Evolutionary conservation across 2,797 vertebrate species (phyloP).

Genomic region (Melanogrammus aeglefinus): DNA sequence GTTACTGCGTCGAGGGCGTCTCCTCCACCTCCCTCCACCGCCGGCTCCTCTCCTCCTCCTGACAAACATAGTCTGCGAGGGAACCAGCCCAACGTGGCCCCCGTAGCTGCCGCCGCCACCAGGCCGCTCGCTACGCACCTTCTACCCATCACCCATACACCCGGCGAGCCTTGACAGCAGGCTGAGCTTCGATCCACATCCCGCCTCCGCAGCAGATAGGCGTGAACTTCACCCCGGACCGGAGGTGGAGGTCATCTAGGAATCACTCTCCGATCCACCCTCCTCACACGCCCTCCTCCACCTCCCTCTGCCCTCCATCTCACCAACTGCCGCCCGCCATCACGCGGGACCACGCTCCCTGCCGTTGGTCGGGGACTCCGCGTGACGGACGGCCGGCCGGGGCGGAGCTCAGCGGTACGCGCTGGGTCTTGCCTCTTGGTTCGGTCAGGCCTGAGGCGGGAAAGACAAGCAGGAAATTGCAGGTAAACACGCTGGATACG

Average conservation of each 20-base stretch:
- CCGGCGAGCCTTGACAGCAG: slow-evolving; percentile 85
- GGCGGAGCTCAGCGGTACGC: slow-evolving; percentile 85
- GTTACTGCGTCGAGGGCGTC: slow-evolving; percentile 42
- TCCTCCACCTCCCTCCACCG: slow-evolving; percentile 67
- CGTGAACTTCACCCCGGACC: slow-evolving; percentile 92
- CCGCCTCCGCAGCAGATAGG: slow-evolving; percentile 86
- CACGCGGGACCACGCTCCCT: slow-evolving; percentile 70
- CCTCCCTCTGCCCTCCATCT: slow-evolving; percentile 43
- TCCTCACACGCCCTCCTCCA: slow-evolving; percentile 49
- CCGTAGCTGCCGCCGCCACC: slow-evolving; percentile 92
- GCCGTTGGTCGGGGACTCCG: slow-evolving; percentile 89
- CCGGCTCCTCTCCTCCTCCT: slow-evolving; percentile 77
- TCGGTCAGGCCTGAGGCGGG: slow-evolving; percentile 83
- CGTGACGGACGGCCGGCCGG: slow-evolving; percentile 94
- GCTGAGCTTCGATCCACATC: slow-evolving; percentile 93
- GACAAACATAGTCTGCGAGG: slow-evolving; percentile 97
- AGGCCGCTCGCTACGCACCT: slow-evolving; percentile 98
- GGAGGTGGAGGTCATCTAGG: slow-evolving; percentile 93
- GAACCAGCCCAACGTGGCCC: slow-evolving; percentile 92
- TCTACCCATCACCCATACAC: slow-evolving; percentile 97
- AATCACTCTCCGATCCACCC: slow-evolving; percentile 84
- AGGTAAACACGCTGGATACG: background rate
- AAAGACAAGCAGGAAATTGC: too few species aligned
- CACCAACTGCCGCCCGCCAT: slow-evolving; percentile 20
- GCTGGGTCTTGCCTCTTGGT: slow-evolving; percentile 90